Evolutionary conservation across 2,888 invertebrate species (phyloP).

Genomic region (Stenichneumon culpator): DNA sequence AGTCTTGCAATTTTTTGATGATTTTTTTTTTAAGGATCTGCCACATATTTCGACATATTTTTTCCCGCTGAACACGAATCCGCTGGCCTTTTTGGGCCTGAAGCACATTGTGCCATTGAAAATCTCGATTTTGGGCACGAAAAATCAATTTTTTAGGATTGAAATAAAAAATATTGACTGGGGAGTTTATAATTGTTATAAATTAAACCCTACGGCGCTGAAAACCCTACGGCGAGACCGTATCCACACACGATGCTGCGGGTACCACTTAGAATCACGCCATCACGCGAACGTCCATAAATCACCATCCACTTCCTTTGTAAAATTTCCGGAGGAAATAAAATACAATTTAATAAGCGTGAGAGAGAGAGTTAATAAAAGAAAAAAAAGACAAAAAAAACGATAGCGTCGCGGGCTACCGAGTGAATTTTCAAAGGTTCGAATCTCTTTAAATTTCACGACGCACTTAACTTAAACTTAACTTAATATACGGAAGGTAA

Average conservation of each 20-base stretch:
- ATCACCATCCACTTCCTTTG: slow-evolving; percentile 3
- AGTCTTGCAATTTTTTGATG: too few species aligned
- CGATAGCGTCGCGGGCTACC: not conserved
- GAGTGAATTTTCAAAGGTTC: slow-evolving; percentile 14
- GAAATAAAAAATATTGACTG: too few species aligned
- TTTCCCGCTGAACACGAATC: too few species aligned
- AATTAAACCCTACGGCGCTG: not conserved
- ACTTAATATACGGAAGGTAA: slow-evolving; percentile 22
- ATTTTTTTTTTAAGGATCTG: too few species aligned
- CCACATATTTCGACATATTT: too few species aligned
- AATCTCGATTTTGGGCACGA: too few species aligned
- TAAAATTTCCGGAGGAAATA: not conserved
- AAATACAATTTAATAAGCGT: not conserved
- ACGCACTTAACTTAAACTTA: slow-evolving; percentile 3
- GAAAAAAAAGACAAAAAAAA: not conserved
- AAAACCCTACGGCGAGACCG: slow-evolving; percentile 27
- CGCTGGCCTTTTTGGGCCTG: too few species aligned
- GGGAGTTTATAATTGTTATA: too few species aligned
- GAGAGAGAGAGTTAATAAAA: not conserved
- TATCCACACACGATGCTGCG: slow-evolving; percentile 2
- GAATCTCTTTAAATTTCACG: slow-evolving; percentile 22
- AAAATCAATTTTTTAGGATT: too few species aligned
- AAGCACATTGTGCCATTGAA: too few species aligned
- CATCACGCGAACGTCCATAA: slow-evolving; percentile 10
- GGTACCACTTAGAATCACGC: not conserved